Conservation (phyloP, 1,140 invertebrate genomes). For the Rhyacophila brunnea region DNA sequence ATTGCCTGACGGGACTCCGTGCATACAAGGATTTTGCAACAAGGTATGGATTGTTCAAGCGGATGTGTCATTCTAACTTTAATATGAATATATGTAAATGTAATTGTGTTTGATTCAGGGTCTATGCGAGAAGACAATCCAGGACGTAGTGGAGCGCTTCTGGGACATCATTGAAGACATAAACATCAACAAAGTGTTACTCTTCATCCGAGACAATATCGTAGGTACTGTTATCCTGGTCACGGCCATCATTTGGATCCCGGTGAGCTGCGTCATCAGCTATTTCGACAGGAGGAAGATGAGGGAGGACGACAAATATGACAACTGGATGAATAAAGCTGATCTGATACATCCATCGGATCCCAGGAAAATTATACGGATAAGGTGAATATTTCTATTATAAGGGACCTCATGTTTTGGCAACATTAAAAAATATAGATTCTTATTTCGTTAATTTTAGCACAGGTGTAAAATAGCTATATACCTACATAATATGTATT, state of each 20-base stretch:
- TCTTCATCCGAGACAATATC: slow-evolving; percentile 85
- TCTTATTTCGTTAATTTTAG: no score
- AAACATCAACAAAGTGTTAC: slow-evolving; percentile 88
- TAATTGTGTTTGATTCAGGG: slow-evolving; percentile 60
- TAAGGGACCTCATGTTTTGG: no score
- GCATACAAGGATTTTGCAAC: slow-evolving; percentile 94
- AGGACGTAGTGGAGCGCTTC: slow-evolving; percentile 91
- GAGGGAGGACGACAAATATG: slow-evolving; percentile 56
- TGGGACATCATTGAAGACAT: slow-evolving; percentile 97
- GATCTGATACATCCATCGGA: slow-evolving; percentile 65
- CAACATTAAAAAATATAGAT: no score
- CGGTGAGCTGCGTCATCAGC: slow-evolving; percentile 78
- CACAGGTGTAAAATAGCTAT: no score
- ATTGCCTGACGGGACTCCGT: slow-evolving; percentile 90
- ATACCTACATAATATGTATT: no score
- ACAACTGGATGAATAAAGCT: slow-evolving; percentile 58
- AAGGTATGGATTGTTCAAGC: slow-evolving; percentile 61
- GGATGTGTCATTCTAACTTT: no score
- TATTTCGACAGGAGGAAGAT: slow-evolving; percentile 73
- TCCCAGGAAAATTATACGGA: slow-evolving; percentile 59
- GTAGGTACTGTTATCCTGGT: slow-evolving; percentile 87
- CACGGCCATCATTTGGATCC: slow-evolving; percentile 90
- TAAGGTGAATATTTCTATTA: no score
- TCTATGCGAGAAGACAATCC: slow-evolving; percentile 91
- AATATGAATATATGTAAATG: no score